phyloP scores from a whole-genome alignment of 2,113 vertebrate genomes.

The Paralichthys olivaceus region DNA sequence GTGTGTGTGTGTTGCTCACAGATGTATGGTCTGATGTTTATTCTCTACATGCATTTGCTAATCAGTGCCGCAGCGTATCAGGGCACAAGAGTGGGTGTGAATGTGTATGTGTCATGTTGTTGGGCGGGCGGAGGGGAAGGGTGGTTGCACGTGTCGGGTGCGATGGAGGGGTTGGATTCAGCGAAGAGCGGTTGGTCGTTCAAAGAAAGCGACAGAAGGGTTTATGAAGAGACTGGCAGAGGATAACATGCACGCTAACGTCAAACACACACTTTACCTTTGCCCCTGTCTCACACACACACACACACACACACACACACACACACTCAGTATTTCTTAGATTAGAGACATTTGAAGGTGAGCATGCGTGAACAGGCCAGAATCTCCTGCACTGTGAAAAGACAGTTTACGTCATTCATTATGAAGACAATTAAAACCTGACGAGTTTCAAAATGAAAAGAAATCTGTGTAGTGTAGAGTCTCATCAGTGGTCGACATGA shows the following conservation, averaged over 20 bases:
- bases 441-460: too few relatives aligned
- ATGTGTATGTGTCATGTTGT: background rate
- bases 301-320: background rate
- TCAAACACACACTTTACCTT: background rate
- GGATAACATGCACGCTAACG: background rate
- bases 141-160: conserved; percentile 18
- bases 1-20: conserved; percentile 20
- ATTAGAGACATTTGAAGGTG: background rate
- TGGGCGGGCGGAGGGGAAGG: background rate
- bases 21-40: conserved; percentile 25
- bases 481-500: too few relatives aligned
- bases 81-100: conserved; percentile 4
- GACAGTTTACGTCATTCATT: too few relatives aligned
- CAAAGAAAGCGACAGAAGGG: conserved; percentile 13
- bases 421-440: too few relatives aligned
- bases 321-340: background rate
- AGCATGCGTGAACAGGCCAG: too few relatives aligned
- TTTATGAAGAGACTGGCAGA: conserved; percentile 14
- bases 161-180: conserved; percentile 20
- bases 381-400: too few relatives aligned
- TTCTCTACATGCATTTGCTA: conserved; percentile 6
- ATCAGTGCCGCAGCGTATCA: conserved; percentile 5
- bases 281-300: background rate
- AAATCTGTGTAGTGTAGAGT: too few relatives aligned
- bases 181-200: background rate